Percentiles rank a stretch among this genome's conserved stretches.
Conservation (phyloP, 2,888 invertebrate genomes). For the Harpagoxenus sublaevis region DNA sequence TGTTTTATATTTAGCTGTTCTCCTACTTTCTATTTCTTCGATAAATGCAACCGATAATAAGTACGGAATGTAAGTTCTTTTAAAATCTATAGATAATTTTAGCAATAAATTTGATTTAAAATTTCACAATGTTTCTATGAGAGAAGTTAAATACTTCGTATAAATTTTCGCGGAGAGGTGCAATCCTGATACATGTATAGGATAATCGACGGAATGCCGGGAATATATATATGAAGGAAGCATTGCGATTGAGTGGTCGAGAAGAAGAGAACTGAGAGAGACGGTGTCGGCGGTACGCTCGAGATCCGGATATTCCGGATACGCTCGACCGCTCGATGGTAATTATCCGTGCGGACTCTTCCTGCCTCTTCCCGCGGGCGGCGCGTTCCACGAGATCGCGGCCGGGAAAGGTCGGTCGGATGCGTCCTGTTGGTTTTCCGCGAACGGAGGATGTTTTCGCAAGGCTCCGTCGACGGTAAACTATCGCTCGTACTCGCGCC, state of each 20-base stretch:
- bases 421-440: slow-evolving; percentile 70
- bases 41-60: not conserved
- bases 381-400: slow-evolving; percentile 21
- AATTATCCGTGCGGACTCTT: slow-evolving; percentile 25
- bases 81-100: not conserved
- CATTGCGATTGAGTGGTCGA: not conserved
- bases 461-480: slow-evolving; percentile 63
- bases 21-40: not conserved
- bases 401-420: slow-evolving; percentile 49
- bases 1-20: not conserved
- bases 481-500: slow-evolving; percentile 59
- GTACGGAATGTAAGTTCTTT: not conserved
- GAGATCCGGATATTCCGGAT: slow-evolving; percentile 15
- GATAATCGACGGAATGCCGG: not conserved
- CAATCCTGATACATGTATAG: not conserved
- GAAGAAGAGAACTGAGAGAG: slow-evolving; percentile 5
- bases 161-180: not conserved
- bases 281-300: not conserved
- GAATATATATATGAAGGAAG: not conserved
- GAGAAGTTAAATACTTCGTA: not conserved
- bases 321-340: not conserved
- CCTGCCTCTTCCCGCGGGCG: not conserved
- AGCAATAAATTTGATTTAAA: slow-evolving; percentile 18
- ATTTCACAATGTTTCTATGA: not conserved
- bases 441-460: slow-evolving; percentile 78